Base-by-base conservation (phyloP, 2,113 vertebrate species). In the Seriola rivoliana region DNA sequence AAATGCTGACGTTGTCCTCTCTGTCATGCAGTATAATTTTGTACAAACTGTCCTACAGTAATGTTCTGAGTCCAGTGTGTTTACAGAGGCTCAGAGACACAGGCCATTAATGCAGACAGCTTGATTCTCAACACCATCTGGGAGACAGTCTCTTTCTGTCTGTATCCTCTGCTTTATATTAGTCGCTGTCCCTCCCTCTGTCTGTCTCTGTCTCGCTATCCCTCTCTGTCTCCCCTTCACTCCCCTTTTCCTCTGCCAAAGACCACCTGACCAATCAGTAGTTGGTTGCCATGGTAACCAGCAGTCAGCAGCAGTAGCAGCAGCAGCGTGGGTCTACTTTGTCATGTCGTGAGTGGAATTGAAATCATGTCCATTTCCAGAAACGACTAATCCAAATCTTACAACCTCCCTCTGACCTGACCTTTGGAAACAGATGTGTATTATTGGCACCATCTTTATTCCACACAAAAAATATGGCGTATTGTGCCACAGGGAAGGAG, bases 251-350 rank as follows among this genome's bases (percentile, higher is more conserved):
- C 50, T 73, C 42, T 80, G 52, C 68, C 60, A 75, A 81, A 62
- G 74, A 71, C 81, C 78, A 88, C 78, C 79, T 89, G 85, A 86
- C 93, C 93, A 93, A 93, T 93, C 91, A 72, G 87, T 84, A 58
- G 25, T 63, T 21, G 63, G 94, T 94, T 94, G 81, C 92, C 81
- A 81, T 92, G 93, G 92, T 70, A 88, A 94, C 92, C 71, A 84
- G 59, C 80, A 91, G 88, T 60, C 88, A 67, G 78, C 71, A 90
- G 85, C 71, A 84, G 59, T 78, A 59, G 73, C 50, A 76, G 52
- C 55, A 67, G 81, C 85, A 87, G 75, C 60, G 50, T 80, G 57
- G 80, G 65, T 91, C 81, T 90, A 88, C 80, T 86, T 82, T 87
- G 59, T 82, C 14, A 21, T 77, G 81, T 87, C 52, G 79, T 93